phyloP scores from a whole-genome alignment of 2,888 invertebrate genomes.

The Dynastes grantii region DNA sequence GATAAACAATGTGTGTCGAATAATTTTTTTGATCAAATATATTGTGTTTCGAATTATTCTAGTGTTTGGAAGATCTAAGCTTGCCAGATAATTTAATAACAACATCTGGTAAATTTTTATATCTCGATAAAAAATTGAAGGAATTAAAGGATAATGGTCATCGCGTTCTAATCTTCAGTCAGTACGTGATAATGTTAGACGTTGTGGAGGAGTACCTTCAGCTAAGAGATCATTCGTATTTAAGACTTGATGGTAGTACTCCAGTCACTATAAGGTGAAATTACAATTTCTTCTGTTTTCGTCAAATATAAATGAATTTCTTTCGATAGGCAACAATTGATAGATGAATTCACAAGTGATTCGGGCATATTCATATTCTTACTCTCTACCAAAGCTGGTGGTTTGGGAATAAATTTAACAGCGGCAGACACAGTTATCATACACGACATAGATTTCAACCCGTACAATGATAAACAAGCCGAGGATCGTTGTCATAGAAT shows the following conservation, averaged over 20 bases:
- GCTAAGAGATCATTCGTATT: constrained; percentile 81
- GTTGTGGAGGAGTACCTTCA: constrained; percentile 90
- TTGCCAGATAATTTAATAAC: constrained; percentile 82
- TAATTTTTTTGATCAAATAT: too few species aligned
- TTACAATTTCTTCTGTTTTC: background rate
- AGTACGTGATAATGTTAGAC: constrained; percentile 96
- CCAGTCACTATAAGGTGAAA: constrained; percentile 83
- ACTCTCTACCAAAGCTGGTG: constrained; percentile 94
- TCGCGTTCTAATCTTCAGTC: constrained; percentile 94
- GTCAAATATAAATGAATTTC: background rate
- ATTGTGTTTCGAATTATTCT: constrained; percentile 55
- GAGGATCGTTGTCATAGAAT: constrained; percentile 90
- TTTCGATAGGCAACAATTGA: constrained; percentile 84
- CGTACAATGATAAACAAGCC: constrained; percentile 98
- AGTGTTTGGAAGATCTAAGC: constrained; percentile 77
- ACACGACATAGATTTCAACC: constrained; percentile 98
- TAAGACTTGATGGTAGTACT: constrained; percentile 92
- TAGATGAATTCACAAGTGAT: constrained; percentile 90
- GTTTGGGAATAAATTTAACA: constrained; percentile 95
- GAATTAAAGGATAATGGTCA: constrained; percentile 82
- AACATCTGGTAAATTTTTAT: constrained; percentile 89
- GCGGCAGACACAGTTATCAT: constrained; percentile 96
- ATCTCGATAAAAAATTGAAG: constrained; percentile 85
- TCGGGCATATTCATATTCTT: constrained; percentile 89
- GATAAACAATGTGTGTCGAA: too few species aligned